Evolutionary conservation across 2,113 vertebrate species (phyloP).

Genomic region (Thoracochromis brauschi): DNA sequence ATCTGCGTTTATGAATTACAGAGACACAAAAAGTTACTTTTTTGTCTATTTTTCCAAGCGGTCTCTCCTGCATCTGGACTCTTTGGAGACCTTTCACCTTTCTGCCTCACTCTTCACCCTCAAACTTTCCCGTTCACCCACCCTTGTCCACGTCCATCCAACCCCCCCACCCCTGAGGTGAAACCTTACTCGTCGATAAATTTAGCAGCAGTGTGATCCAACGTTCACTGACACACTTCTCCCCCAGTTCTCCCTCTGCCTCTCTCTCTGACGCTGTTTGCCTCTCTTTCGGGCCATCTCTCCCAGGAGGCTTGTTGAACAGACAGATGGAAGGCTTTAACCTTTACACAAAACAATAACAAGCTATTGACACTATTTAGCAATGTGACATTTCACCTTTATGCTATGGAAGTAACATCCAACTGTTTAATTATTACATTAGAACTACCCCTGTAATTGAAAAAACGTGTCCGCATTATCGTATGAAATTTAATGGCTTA

Average conservation of each 20-base stretch:
- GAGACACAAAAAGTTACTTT: not conserved
- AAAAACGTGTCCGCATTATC: constrained; percentile 20
- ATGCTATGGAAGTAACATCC: not conserved
- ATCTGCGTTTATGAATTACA: not conserved
- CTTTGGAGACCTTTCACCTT: constrained; percentile 22
- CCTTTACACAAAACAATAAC: constrained; percentile 42
- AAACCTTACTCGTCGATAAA: constrained; percentile 73
- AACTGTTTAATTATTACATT: not conserved
- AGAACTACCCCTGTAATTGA: constrained; percentile 5
- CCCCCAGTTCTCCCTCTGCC: constrained; percentile 28
- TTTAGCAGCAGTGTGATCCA: constrained; percentile 70
- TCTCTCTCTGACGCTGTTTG: constrained; percentile 37
- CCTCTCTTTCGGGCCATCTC: constrained; percentile 32
- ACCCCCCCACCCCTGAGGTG: constrained; percentile 44
- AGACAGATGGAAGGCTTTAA: constrained; percentile 41
- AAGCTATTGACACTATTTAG: constrained; percentile 25
- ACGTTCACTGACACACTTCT: constrained; percentile 69
- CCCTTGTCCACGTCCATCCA: constrained; percentile 33
- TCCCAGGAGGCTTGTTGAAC: constrained; percentile 31
- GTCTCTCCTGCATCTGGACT: constrained; percentile 18
- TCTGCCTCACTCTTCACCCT: constrained; percentile 2
- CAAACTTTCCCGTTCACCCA: constrained; percentile 31
- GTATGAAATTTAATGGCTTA: constrained; percentile 47
- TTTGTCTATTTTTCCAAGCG: not conserved
- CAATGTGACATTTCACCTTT: not conserved